A percentile compares a stretch with the other conserved stretches of the same genome.
Conservation (phyloP, 35 echinoderm and acorn worm species). For the Patiria miniata region DNA sequence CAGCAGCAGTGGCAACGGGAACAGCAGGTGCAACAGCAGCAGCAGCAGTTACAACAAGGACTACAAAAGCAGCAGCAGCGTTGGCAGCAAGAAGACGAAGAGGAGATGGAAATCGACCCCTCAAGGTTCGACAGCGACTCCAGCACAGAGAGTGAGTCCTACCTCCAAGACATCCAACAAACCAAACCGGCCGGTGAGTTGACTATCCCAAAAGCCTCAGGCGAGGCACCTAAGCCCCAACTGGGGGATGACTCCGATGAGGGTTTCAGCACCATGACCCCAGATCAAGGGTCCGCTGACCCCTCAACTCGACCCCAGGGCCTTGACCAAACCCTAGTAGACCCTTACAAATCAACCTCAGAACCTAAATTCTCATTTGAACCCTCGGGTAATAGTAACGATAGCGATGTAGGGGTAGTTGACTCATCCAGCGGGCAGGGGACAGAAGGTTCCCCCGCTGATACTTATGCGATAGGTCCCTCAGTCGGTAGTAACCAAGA, state of each 20-base stretch:
- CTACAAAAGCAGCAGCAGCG: not conserved
- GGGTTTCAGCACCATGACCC: not conserved
- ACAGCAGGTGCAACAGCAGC: not conserved
- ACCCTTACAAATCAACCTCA: not conserved
- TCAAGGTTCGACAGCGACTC: not conserved
- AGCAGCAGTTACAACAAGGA: not conserved
- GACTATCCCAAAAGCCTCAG: not conserved
- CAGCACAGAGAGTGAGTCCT: not conserved
- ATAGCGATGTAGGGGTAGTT: not conserved
- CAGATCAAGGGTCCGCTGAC: not conserved
- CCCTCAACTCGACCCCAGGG: not conserved
- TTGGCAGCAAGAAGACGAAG: not conserved
- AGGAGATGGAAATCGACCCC: constrained; percentile 16
- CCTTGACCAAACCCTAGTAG: not conserved
- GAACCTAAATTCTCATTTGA: not conserved
- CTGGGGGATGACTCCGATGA: not conserved
- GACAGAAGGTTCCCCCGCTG: constrained; percentile 4
- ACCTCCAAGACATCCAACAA: not conserved
- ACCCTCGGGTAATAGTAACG: not conserved
- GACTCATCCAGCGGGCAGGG: not conserved
- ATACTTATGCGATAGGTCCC: not conserved
- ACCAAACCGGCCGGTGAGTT: not conserved
- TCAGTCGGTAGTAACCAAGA: not conserved
- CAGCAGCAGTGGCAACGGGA: not conserved
- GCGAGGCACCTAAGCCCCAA: not conserved